These are phyloP conservation scores for Ciconia nigra DNA, from an alignment of 2,797 vertebrate genomes.

Conservation along the genomic window DNA sequence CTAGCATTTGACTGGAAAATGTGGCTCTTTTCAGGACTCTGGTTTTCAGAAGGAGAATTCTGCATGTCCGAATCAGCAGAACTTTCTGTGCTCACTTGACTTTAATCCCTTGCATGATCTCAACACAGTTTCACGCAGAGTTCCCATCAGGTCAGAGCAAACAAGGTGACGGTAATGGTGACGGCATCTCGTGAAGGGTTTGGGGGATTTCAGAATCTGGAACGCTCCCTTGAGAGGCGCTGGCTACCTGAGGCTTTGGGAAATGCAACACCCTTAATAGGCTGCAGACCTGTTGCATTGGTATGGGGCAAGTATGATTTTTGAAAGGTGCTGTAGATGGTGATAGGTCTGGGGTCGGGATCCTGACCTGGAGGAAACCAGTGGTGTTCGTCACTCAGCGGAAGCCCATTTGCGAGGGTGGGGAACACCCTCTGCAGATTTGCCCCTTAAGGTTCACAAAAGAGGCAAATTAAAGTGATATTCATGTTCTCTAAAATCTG, in stretches of 20 bases:
- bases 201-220: neutral
- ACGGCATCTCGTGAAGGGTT: fast-evolving
- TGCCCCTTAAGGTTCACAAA: neutral
- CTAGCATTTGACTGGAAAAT: neutral
- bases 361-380: neutral
- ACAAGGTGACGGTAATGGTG: neutral
- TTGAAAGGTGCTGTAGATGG: neutral
- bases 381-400: neutral
- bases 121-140: neutral
- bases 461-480: neutral
- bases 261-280: neutral
- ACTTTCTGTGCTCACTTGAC: neutral
- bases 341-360: neutral
- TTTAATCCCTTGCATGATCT: neutral
- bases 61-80: neutral
- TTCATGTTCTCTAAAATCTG: neutral
- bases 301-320: neutral
- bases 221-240: neutral
- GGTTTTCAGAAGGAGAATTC: neutral
- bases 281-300: neutral
- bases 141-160: neutral
- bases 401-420: neutral
- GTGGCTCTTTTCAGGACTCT: neutral
- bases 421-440: neutral
- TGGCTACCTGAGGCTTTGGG: neutral